A percentile compares a stretch with the other conserved stretches of the same genome.
phyloP scores from a whole-genome alignment of 2,888 invertebrate species.

The Eretmocerus hayati region DNA sequence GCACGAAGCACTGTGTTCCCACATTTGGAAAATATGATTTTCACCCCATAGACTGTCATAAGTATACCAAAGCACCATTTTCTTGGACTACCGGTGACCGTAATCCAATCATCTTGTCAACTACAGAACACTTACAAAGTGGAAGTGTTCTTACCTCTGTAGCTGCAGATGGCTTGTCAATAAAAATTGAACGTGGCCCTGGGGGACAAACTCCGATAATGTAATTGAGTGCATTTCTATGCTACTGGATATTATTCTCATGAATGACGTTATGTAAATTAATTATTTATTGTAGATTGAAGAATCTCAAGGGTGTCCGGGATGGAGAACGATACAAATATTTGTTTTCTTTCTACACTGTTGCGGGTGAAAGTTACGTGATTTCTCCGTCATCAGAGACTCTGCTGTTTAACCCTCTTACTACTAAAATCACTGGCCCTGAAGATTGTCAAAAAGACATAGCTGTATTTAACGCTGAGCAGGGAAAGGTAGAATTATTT shows the following conservation, averaged over 20 bases:
- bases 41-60: conserved; percentile 74
- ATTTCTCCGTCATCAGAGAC: conserved; percentile 65
- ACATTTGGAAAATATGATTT: conserved; percentile 63
- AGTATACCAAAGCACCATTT: conserved; percentile 54
- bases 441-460: conserved; percentile 63
- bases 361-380: conserved; percentile 42
- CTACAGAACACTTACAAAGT: conserved; percentile 37
- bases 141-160: conserved; percentile 34
- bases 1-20: conserved; percentile 68
- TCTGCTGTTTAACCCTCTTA: conserved; percentile 63
- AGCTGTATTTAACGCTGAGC: conserved; percentile 57
- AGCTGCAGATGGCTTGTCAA: conserved; percentile 45
- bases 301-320: conserved; percentile 9
- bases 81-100: conserved; percentile 48
- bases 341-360: conserved; percentile 43
- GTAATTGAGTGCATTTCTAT: conserved; percentile 30
- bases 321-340: conserved; percentile 37
- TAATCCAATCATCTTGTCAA: conserved; percentile 40
- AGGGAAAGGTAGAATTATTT: conserved; percentile 48
- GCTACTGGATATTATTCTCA: too few species aligned
- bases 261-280: too few species aligned
- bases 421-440: conserved; percentile 56
- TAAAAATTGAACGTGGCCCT: conserved; percentile 40
- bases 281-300: conserved; percentile 5
- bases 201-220: conserved; percentile 32